Percentiles rank a stretch among this genome's conserved stretches.
phyloP scores from a whole-genome alignment of 2,888 invertebrate genomes.

The Apoda limacodes region DNA sequence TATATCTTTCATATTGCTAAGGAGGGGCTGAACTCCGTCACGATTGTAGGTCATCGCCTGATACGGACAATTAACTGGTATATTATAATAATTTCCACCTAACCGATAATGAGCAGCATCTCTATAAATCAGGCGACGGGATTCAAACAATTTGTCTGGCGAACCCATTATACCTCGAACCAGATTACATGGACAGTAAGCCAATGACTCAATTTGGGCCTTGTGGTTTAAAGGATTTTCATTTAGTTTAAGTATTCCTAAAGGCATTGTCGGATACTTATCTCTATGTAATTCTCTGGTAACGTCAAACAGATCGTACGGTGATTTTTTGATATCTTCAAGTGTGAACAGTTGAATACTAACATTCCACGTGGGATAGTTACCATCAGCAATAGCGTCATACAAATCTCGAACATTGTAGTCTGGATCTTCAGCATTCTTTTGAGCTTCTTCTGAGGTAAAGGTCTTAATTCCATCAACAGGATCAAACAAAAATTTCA shows the following conservation, averaged over 20 bases:
- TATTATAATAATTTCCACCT: conserved; percentile 87
- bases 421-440: conserved; percentile 84
- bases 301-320: conserved; percentile 90
- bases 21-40: conserved; percentile 79
- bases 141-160: conserved; percentile 88
- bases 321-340: conserved; percentile 79
- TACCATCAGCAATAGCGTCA: conserved; percentile 80
- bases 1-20: conserved; percentile 81
- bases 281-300: conserved; percentile 84
- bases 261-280: conserved; percentile 83
- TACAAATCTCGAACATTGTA: conserved; percentile 87
- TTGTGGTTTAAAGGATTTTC: conserved; percentile 90
- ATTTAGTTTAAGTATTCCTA: conserved; percentile 84
- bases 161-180: conserved; percentile 90
- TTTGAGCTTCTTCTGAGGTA: conserved; percentile 70
- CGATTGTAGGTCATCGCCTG: conserved; percentile 80
- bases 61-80: conserved; percentile 93
- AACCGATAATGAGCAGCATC: conserved; percentile 87
- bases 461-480: conserved; percentile 88
- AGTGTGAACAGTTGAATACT: conserved; percentile 86
- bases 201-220: conserved; percentile 88
- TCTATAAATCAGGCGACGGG: conserved; percentile 82
- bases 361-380: conserved; percentile 81
- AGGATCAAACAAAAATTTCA: conserved; percentile 90
- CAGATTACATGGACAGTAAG: conserved; percentile 86